These are phyloP conservation scores for Pterostichus madidus DNA, from an alignment of 2,888 invertebrate species.

Conservation along the genomic window DNA sequence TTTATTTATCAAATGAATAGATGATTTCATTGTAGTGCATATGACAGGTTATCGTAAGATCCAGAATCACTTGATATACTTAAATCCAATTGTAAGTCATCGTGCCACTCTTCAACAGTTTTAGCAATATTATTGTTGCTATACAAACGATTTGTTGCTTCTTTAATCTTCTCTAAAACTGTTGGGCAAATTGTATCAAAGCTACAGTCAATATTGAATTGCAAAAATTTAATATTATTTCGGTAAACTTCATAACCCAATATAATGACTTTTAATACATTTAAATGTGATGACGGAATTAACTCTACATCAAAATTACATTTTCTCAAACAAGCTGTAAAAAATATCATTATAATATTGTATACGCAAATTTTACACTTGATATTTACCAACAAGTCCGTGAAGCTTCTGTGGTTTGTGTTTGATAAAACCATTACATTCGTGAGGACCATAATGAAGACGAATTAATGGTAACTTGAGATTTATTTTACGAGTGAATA, in stretches of 20 bases:
- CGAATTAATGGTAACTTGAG: conserved; percentile 28
- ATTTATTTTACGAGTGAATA: neutral
- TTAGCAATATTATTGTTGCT: conserved; percentile 69
- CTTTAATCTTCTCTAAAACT: conserved; percentile 71
- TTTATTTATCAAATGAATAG: conserved; percentile 6
- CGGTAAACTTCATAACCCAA: conserved; percentile 72
- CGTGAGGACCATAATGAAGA: conserved; percentile 74
- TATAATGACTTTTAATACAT: conserved; percentile 73
- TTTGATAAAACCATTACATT: conserved; percentile 72
- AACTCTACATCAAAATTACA: conserved; percentile 72
- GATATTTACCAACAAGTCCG: conserved; percentile 71
- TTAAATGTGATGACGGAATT: conserved; percentile 71
- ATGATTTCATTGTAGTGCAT: conserved; percentile 7
- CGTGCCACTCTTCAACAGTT: neutral
- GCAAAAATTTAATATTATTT: conserved; percentile 73
- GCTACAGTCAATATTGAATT: conserved; percentile 72
- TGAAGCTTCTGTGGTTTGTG: conserved; percentile 73
- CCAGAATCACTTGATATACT: neutral
- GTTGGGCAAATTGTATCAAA: conserved; percentile 72
- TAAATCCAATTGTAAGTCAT: neutral
- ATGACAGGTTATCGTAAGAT: neutral
- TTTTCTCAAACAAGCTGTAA: conserved; percentile 65
- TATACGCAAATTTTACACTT: neutral
- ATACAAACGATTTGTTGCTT: conserved; percentile 71
- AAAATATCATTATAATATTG: neutral